Base-by-base conservation (phyloP, 2,797 vertebrate species). In the Setipinna tenuifilis region DNA sequence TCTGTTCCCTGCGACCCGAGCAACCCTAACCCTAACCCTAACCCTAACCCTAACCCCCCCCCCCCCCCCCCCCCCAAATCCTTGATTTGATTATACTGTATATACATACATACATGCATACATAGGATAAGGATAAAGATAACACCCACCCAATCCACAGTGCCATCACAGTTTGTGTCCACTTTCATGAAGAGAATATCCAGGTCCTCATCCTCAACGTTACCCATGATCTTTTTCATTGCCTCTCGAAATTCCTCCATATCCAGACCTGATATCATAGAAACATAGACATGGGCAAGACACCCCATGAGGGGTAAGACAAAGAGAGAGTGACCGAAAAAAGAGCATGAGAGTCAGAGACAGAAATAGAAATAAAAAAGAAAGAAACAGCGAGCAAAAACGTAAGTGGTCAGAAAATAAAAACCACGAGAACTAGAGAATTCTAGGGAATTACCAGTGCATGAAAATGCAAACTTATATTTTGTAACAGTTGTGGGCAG, bases 161-260 rank as follows among this genome's bases (percentile, higher is more conserved):
- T 88, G 87, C 91, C 91, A 0, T 88, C 89, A 35, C 92, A 92
- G 83, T 86, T 93, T 6, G 82, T 83, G 90, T 89, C 94, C 90
- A 92, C 86, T 86, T 93, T 92, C 87, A 88, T 68, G 87, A 95
- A 94, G 35, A 93, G 83, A 0, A 41, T 58, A 31, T 93, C 89
- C 0, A 90, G 6, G 0, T 91, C 88, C 85, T 93, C 89, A 4
- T 90, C 89, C 0, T 91, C 83, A 65, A 82, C 28, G 6, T 54
- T 61, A 3, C 44, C 87, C 86, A 83, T 84, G 80, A 92, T 88
- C 87, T 88, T 92, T 88, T 89, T 90, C 90, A 90, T 88, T 25
- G 89, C 88, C 78, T 75, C 83, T 5, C 88, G 85, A 86, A 95
- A 94, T 75, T 82, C 75, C 0, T 86, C 85, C 90, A 90, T 85